Percentiles rank a stretch among this genome's conserved stretches.
phyloP scores from a whole-genome alignment of 2,797 vertebrate species.

The Lagodon rhomboides region DNA sequence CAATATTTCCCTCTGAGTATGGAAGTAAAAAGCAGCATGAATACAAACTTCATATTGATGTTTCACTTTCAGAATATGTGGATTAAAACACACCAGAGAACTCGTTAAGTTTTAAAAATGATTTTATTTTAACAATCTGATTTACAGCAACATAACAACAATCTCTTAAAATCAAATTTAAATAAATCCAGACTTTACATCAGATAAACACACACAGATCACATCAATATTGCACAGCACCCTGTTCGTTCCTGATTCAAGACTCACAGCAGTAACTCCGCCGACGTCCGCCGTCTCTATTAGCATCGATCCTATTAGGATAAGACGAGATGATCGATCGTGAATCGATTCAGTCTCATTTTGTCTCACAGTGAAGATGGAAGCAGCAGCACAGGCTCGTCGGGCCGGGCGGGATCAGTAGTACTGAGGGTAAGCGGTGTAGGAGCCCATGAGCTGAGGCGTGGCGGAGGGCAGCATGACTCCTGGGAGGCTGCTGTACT shows the following conservation, averaged over 20 bases:
- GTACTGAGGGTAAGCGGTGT: constrained; percentile 75
- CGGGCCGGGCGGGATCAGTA: constrained; percentile 64
- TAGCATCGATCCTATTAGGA: constrained; percentile 9
- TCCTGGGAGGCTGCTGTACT: constrained; percentile 75
- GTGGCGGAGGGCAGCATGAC: constrained; percentile 70
- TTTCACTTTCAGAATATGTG: not conserved
- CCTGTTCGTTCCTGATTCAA: constrained; percentile 35
- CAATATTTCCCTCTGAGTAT: not conserved
- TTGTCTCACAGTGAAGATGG: not conserved
- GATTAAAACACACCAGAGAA: not conserved
- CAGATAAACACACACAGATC: constrained; percentile 49
- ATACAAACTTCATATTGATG: too few relatives aligned
- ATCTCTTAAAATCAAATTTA: constrained; percentile 70
- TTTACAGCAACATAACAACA: constrained; percentile 52
- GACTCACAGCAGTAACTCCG: constrained; percentile 1
- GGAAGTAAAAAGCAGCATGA: not conserved
- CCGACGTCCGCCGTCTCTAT: not conserved
- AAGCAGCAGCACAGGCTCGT: not conserved
- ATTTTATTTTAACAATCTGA: constrained; percentile 50
- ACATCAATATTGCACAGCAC: constrained; percentile 76
- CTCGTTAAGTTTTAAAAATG: not conserved
- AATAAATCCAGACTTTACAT: constrained; percentile 74
- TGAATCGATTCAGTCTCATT: not conserved
- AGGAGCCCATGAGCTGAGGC: constrained; percentile 65
- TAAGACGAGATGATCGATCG: too few relatives aligned